phyloP scores from a whole-genome alignment of 2,888 invertebrate species.

The Synergus gifuensis region DNA sequence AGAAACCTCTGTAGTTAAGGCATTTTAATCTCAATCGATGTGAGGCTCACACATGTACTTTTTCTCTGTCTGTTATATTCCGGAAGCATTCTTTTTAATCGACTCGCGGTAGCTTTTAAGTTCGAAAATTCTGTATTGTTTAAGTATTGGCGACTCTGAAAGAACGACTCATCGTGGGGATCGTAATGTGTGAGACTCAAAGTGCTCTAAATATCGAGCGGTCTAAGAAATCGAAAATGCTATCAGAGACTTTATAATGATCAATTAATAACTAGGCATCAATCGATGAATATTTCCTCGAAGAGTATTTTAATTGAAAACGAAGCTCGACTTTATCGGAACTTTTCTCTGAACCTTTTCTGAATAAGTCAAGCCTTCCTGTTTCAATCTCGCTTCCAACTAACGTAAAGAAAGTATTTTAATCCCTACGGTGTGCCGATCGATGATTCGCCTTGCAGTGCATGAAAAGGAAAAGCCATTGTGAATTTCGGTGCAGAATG shows the following conservation, averaged over 20 bases:
- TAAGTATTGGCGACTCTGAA: background rate
- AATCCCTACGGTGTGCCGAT: background rate
- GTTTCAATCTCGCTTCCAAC: background rate
- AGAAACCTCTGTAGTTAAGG: constrained; percentile 1
- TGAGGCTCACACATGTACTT: constrained; percentile 19
- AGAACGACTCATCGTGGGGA: background rate
- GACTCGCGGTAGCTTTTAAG: background rate
- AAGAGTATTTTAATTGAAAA: constrained; percentile 1
- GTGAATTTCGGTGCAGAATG: background rate
- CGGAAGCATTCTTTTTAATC: background rate
- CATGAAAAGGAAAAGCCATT: background rate
- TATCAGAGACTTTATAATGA: constrained; percentile 4
- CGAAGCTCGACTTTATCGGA: background rate
- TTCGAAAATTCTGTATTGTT: background rate
- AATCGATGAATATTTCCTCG: background rate
- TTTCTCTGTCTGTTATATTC: background rate
- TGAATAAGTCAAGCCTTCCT: background rate
- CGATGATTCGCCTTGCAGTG: background rate
- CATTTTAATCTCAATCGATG: constrained; percentile 22
- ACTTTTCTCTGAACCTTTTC: background rate
- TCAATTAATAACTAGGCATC: background rate
- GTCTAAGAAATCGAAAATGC: constrained; percentile 2
- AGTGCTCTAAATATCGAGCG: background rate
- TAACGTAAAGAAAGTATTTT: constrained; percentile 1
- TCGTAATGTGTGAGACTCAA: constrained; percentile 11